Percentiles rank a stretch among this genome's conserved stretches.
These are phyloP conservation scores for Charanyca ferruginea DNA, from an alignment of 2,888 invertebrate genomes.

Conservation along the genomic window DNA sequence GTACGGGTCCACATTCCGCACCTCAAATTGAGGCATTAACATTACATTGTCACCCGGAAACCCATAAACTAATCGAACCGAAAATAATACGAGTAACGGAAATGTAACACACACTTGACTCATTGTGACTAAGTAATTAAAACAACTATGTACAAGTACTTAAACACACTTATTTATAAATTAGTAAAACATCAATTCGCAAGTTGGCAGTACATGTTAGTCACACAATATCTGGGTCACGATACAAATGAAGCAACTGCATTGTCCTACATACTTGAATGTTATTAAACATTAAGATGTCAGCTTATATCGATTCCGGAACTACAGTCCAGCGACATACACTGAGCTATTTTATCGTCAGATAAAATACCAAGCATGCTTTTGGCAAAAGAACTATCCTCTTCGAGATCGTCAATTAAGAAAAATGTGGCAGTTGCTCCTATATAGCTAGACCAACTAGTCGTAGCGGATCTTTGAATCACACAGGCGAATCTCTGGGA, in stretches of 20 bases:
- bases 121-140: slow-evolving; percentile 71
- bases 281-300: slow-evolving; percentile 78
- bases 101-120: slow-evolving; percentile 66
- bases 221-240: slow-evolving; percentile 72
- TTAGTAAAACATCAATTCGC: slow-evolving; percentile 65
- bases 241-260: slow-evolving; percentile 66
- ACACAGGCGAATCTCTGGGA: slow-evolving; percentile 85
- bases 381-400: slow-evolving; percentile 82
- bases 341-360: slow-evolving; percentile 86
- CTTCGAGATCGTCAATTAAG: slow-evolving; percentile 84
- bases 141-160: slow-evolving; percentile 62
- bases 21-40: slow-evolving; percentile 73
- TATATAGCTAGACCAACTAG: slow-evolving; percentile 81
- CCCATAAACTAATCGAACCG: slow-evolving; percentile 60
- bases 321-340: slow-evolving; percentile 87
- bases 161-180: slow-evolving; percentile 69
- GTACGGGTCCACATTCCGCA: slow-evolving; percentile 67
- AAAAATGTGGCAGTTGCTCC: slow-evolving; percentile 85
- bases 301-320: slow-evolving; percentile 88
- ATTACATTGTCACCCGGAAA: slow-evolving; percentile 71
- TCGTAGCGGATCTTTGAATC: slow-evolving; percentile 77
- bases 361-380: slow-evolving; percentile 84
- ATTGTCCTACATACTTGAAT: slow-evolving; percentile 76
- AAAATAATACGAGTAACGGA: slow-evolving; percentile 68
- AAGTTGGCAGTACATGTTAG: slow-evolving; percentile 72